Conservation (phyloP, 2,888 invertebrate genomes). For the Hemistola chrysoprasaria region DNA sequence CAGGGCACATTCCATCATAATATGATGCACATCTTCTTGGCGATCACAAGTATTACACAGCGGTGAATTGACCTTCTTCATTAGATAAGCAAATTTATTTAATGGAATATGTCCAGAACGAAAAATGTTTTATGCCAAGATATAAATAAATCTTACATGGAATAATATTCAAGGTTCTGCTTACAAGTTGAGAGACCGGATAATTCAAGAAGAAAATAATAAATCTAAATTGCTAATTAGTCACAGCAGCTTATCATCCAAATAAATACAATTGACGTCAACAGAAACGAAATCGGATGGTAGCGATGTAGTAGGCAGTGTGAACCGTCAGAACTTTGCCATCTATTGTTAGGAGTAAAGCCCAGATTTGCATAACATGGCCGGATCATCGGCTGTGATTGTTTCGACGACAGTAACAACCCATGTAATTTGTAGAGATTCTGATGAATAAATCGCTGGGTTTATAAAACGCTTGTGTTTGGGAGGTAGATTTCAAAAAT, state of each 20-base stretch:
- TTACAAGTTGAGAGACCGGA: too few relatives aligned
- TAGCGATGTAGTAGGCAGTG: slow-evolving; percentile 35
- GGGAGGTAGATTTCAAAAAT: slow-evolving; percentile 13
- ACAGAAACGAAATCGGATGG: slow-evolving; percentile 42
- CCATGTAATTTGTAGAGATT: slow-evolving; percentile 74
- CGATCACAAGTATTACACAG: too few relatives aligned
- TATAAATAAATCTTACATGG: too few relatives aligned
- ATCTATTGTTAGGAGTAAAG: slow-evolving; percentile 67
- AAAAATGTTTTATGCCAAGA: too few relatives aligned
- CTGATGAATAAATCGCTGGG: slow-evolving; percentile 61
- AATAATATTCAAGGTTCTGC: too few relatives aligned
- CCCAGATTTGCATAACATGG: slow-evolving; percentile 75
- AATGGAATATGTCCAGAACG: too few relatives aligned
- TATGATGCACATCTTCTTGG: too few relatives aligned
- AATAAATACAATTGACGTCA: slow-evolving; percentile 47
- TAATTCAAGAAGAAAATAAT: too few relatives aligned
- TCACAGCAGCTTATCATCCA: slow-evolving; percentile 28
- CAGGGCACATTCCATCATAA: too few relatives aligned
- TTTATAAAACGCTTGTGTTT: slow-evolving; percentile 45
- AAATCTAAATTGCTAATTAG: slow-evolving; percentile 12
- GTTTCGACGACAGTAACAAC: slow-evolving; percentile 69
- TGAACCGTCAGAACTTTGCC: slow-evolving; percentile 53
- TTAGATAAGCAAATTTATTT: too few relatives aligned
- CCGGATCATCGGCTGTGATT: slow-evolving; percentile 73
- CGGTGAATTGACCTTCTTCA: too few relatives aligned